Conservation (phyloP, 2,888 invertebrate genomes). For the Cataglyphis rosenhaueri region DNA sequence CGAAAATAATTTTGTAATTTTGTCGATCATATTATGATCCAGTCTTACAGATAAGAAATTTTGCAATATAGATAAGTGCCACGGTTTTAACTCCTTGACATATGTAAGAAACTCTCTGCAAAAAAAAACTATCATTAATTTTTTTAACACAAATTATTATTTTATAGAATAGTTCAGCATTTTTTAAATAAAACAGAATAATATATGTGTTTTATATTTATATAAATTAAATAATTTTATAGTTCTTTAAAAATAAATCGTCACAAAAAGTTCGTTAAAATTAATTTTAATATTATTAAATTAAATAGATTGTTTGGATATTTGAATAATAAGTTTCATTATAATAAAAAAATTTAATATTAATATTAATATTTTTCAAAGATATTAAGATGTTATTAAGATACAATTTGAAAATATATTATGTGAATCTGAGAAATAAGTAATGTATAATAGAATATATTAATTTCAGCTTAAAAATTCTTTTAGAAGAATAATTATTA, state of each 20-base stretch:
- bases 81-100: conserved; percentile 76
- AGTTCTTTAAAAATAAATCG: not conserved
- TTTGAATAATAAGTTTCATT: not conserved
- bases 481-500: not conserved
- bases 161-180: not conserved
- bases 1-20: conserved; percentile 74
- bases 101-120: conserved; percentile 75
- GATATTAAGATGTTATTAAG: too few relatives aligned
- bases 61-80: conserved; percentile 78
- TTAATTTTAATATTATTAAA: not conserved
- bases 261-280: not conserved
- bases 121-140: conserved; percentile 31
- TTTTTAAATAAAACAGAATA: not conserved
- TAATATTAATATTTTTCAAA: not conserved
- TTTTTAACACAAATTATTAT: not conserved
- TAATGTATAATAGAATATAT: not conserved
- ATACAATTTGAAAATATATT: not conserved
- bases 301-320: not conserved
- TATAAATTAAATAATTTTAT: not conserved
- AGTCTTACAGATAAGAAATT: conserved; percentile 63
- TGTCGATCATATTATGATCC: conserved; percentile 69
- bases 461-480: not conserved
- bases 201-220: not conserved
- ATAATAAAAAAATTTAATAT: not conserved
- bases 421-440: not conserved